phyloP scores from a whole-genome alignment of 2,797 vertebrate genomes.

The Rhinatrema bivittatum region DNA sequence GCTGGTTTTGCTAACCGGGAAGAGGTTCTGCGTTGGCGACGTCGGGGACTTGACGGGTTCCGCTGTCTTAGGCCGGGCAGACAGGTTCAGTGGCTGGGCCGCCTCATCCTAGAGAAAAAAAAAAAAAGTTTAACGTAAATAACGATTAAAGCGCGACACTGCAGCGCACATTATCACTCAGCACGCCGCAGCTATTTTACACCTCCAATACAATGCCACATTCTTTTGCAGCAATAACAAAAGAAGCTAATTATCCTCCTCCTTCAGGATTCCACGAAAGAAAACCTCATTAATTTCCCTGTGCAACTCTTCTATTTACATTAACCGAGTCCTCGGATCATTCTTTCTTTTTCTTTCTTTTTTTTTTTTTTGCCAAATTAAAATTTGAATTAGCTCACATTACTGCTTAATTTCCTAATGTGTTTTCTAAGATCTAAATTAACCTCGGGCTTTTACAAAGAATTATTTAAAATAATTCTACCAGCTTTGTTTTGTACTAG shows the following conservation, averaged over 20 bases:
- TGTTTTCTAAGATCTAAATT: conserved; percentile 69
- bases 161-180: conserved; percentile 58
- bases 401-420: conserved; percentile 85
- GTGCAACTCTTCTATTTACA: conserved; percentile 76
- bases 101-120: conserved; percentile 78
- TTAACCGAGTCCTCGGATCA: conserved; percentile 78
- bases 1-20: conserved; percentile 75
- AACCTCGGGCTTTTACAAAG: conserved; percentile 68
- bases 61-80: conserved; percentile 82
- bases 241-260: conserved; percentile 81
- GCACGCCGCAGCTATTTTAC: conserved; percentile 54
- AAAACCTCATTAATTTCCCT: conserved; percentile 72
- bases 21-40: conserved; percentile 79
- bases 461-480: conserved; percentile 65
- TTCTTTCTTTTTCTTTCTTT: no score
- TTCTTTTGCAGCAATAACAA: conserved; percentile 64
- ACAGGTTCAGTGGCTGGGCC: conserved; percentile 90
- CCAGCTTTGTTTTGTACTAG: conserved; percentile 35
- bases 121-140: conserved; percentile 57
- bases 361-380: conserved; percentile 96
- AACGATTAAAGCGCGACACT: conserved; percentile 56
- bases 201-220: conserved; percentile 72
- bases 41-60: conserved; percentile 76
- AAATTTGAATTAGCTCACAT: conserved; percentile 88
- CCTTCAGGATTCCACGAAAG: conserved; percentile 62